Conservation (phyloP, 2,797 vertebrate species). For the Hemibagrus guttatus region DNA sequence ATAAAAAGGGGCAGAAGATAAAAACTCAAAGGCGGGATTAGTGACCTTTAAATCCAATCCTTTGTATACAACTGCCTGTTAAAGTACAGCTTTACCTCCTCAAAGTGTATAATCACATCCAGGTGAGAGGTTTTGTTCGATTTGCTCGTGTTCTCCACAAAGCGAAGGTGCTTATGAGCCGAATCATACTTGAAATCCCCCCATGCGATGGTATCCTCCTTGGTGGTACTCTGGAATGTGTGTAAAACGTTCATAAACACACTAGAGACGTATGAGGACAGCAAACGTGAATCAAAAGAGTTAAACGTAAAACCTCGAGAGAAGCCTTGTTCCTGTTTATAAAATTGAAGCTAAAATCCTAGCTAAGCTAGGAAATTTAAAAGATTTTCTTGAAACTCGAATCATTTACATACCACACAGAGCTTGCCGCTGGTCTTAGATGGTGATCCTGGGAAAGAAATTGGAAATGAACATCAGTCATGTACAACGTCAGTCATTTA, state of each 20-base stretch:
- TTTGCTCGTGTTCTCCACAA: constrained; percentile 67
- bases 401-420: constrained; percentile 49
- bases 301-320: neutral
- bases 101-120: constrained; percentile 75
- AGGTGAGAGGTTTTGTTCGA: constrained; percentile 61
- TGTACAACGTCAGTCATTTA: no score
- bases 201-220: constrained; percentile 58
- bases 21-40: neutral
- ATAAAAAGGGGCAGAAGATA: no score
- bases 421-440: constrained; percentile 51
- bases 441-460: constrained; percentile 46
- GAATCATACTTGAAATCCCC: constrained; percentile 73
- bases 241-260: neutral
- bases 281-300: neutral
- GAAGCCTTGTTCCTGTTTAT: neutral
- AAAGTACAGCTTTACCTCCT: constrained; percentile 66
- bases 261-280: neutral
- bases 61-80: neutral
- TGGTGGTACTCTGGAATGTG: constrained; percentile 44
- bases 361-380: neutral
- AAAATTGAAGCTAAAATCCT: neutral
- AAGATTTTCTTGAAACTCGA: no score
- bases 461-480: neutral
- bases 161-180: constrained; percentile 69
- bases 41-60: neutral